Conservation (phyloP, 2,113 vertebrate genomes). For the Microtus oregoni region DNA sequence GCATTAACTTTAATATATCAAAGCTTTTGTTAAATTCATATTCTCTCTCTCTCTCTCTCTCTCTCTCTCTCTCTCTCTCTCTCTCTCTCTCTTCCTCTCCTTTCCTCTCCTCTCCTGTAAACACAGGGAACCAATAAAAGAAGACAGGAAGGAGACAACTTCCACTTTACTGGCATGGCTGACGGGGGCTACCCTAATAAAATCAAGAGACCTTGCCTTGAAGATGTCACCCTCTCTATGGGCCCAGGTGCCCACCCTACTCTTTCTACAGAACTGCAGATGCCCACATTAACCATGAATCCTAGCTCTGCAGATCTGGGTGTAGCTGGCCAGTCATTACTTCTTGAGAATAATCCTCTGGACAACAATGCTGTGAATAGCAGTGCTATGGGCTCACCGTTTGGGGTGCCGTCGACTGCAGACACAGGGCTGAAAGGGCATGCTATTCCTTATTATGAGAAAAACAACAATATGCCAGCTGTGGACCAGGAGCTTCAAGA, state of each 20-base stretch:
- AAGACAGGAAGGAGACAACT: conserved; percentile 89
- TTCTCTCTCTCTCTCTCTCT: too few relatives aligned
- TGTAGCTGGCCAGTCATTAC: conserved; percentile 83
- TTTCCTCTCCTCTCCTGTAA: conserved; percentile 77
- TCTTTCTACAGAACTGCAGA: conserved; percentile 86
- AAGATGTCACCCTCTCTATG: conserved; percentile 91
- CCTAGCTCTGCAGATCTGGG: conserved; percentile 84
- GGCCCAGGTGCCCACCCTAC: conserved; percentile 84
- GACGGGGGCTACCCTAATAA: conserved; percentile 89
- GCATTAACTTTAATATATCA: conserved; percentile 66
- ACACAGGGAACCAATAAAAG: conserved; percentile 92
- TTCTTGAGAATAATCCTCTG: conserved; percentile 87
- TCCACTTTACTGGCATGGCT: conserved; percentile 86
- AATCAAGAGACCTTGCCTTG: conserved; percentile 91
- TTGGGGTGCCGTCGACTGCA: conserved; percentile 83
- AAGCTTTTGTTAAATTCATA: conserved; percentile 9
- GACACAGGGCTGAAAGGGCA: conserved; percentile 87
- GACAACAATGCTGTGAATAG: conserved; percentile 88
- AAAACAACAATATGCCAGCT: conserved; percentile 85
- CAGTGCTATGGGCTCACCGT: conserved; percentile 86
- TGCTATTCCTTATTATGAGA: conserved; percentile 87
- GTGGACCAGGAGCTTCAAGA: conserved; percentile 93
- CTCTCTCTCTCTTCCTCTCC: neutral
- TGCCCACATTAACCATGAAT: conserved; percentile 80
- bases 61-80: conserved; percentile 73